Percentiles rank a stretch among this genome's conserved stretches.
These are phyloP conservation scores for Phortica variegata DNA, from an alignment of 1,140 invertebrate genomes.

Conservation along the genomic window DNA sequence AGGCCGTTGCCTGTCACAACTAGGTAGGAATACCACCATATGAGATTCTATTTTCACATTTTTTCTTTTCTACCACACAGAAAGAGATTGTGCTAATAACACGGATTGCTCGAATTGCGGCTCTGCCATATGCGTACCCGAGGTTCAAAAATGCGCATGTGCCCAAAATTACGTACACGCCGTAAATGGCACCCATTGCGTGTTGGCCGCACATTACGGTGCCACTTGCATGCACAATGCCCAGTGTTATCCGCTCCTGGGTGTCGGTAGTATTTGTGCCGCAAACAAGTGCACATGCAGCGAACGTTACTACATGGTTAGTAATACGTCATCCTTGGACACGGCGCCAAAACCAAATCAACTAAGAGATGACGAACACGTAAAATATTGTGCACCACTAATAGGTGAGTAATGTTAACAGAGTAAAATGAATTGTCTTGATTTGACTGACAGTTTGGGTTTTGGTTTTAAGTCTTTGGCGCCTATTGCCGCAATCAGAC, in stretches of 20 bases:
- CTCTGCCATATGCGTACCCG: slow-evolving; percentile 16
- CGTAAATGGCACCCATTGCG: slow-evolving; percentile 26
- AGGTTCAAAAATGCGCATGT: slow-evolving; percentile 27
- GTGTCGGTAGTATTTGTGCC: slow-evolving; percentile 15
- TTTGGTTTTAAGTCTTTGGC: slow-evolving; percentile 11
- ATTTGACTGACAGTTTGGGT: neutral
- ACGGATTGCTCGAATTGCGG: slow-evolving; percentile 12
- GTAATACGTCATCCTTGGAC: too few relatives aligned
- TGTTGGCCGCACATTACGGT: slow-evolving; percentile 3
- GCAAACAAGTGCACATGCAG: slow-evolving; percentile 26
- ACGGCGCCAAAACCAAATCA: too few relatives aligned
- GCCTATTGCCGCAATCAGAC: slow-evolving; percentile 18
- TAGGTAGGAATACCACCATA: slow-evolving; percentile 36
- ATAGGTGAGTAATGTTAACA: neutral
- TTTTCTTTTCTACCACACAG: neutral
- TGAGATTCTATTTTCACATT: too few relatives aligned
- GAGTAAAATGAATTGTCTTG: slow-evolving; percentile 1
- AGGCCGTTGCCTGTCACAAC: slow-evolving; percentile 24
- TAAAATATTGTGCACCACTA: neutral
- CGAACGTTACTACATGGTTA: slow-evolving; percentile 18
- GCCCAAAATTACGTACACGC: slow-evolving; percentile 13
- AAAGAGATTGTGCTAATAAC: slow-evolving; percentile 13
- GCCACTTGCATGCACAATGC: slow-evolving; percentile 16
- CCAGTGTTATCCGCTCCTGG: slow-evolving; percentile 23
- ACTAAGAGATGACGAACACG: neutral